A percentile compares a stretch with the other conserved stretches of the same genome.
These are phyloP conservation scores for Triplophysa rosa DNA, from an alignment of 2,113 vertebrate species.

Conservation along the genomic window DNA sequence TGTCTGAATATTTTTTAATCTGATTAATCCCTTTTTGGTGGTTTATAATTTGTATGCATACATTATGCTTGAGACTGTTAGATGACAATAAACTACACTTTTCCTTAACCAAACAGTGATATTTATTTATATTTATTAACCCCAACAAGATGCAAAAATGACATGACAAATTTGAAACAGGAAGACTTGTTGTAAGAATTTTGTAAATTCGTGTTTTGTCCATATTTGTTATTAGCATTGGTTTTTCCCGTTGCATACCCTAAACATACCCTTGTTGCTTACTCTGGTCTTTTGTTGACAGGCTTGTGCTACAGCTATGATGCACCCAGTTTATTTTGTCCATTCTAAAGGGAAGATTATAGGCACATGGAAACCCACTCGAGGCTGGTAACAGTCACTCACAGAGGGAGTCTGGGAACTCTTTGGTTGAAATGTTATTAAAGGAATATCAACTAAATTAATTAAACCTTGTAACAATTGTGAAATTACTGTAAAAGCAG, in stretches of 20 bases:
- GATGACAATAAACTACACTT: too few species aligned
- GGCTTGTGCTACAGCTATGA: constrained; percentile 80
- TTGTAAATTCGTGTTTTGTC: not conserved
- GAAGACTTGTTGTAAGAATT: too few species aligned
- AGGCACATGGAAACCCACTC: constrained; percentile 75
- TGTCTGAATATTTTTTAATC: not conserved
- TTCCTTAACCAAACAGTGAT: too few species aligned
- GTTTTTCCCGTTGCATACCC: not conserved
- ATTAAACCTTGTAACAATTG: not conserved
- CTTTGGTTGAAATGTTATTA: not conserved
- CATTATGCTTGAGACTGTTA: too few species aligned
- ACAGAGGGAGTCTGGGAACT: not conserved
- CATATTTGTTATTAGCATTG: not conserved
- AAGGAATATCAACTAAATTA: not conserved
- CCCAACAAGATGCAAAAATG: too few species aligned
- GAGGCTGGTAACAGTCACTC: constrained; percentile 67
- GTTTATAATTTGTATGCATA: not conserved
- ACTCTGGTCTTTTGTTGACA: constrained; percentile 54
- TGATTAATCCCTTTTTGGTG: not conserved
- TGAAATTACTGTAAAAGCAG: not conserved
- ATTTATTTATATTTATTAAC: too few species aligned
- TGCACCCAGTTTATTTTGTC: constrained; percentile 81
- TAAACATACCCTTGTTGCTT: not conserved
- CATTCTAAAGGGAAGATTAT: constrained; percentile 73
- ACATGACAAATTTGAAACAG: too few species aligned